These are phyloP conservation scores for Alcis repandata DNA, from an alignment of 2,888 invertebrate species.

Conservation along the genomic window DNA sequence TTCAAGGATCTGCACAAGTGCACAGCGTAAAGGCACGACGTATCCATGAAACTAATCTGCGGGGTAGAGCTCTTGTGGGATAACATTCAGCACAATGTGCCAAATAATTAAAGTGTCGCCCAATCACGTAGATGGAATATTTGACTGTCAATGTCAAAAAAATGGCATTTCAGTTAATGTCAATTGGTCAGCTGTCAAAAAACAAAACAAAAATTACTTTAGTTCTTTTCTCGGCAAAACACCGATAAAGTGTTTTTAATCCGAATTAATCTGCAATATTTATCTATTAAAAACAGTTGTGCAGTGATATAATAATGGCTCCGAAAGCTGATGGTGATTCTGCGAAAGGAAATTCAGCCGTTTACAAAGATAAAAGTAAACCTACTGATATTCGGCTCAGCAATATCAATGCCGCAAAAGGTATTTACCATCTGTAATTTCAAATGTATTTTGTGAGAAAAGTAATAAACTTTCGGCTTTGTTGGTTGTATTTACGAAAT, in stretches of 20 bases:
- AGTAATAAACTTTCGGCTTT: conserved; percentile 19
- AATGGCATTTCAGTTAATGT: not conserved
- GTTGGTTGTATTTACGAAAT: not conserved
- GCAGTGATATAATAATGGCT: conserved; percentile 65
- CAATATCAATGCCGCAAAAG: conserved; percentile 99
- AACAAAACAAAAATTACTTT: conserved; percentile 12
- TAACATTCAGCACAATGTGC: too few species aligned
- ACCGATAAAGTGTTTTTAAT: conserved; percentile 43
- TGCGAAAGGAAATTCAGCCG: conserved; percentile 80
- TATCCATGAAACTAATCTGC: too few species aligned
- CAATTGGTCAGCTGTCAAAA: not conserved
- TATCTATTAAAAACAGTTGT: conserved; percentile 22
- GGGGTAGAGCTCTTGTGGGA: too few species aligned
- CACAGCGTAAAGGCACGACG: too few species aligned
- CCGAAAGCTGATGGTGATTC: conserved; percentile 83
- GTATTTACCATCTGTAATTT: conserved; percentile 84
- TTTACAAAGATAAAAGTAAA: conserved; percentile 97
- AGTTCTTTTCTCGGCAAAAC: not conserved
- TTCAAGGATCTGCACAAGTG: too few species aligned
- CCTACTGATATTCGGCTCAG: conserved; percentile 97
- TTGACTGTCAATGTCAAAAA: conserved; percentile 19
- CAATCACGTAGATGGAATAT: too few species aligned
- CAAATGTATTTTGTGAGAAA: conserved; percentile 30
- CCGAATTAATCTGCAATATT: conserved; percentile 52
- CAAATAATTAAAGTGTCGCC: too few species aligned